Base-by-base conservation (phyloP, 2,888 invertebrate genomes). In the Bunonema sp. region DNA sequence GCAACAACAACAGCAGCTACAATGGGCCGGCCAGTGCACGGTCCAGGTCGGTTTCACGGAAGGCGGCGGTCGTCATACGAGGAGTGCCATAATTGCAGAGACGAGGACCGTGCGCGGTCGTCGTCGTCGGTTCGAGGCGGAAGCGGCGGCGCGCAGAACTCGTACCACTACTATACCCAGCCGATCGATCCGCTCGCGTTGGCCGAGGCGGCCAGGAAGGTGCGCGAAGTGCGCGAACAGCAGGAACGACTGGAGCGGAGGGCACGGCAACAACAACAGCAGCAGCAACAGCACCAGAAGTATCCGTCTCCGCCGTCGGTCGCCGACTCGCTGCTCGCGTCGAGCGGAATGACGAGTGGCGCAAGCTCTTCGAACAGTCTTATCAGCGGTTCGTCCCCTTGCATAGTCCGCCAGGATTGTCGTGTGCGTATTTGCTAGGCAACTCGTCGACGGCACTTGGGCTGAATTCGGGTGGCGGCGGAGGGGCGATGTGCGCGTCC, bases 81-180 rank as follows among this genome's bases (percentile, higher is more conserved):
- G 12, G 32, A 24, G 8, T 19, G 22, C 12, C 29, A 44, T 21
- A 36, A 57, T 16, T 54, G 57, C 18, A 46, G 51, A 16, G 54
- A 59, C 42, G 60, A 62, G 12, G 45, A 44, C 43, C 46, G 47
- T 39, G 61, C 57, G 41, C 61, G 62, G 31, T 65, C 67, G 37
- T 57, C 62, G 21, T 59, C 60, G 38, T 68, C 67, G 42, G 67
- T 67, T 34, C 56, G 58, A 43, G 61, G 66, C 22, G 52, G 54
- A 53, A 49, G 52, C 54, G 41, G 31, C 24, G 39, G 39, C 23
- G 36, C 26, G 4, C 39, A 50, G 16, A 57, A 54, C 45, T 52
- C 54, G 42, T 62, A 61, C 45, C 66, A 66, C 46, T 59, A 61
- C 44, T 61, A 67, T 52, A 63, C 64, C 12, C 64, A 64, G 41